Evolutionary conservation across 2,113 vertebrate species (phyloP).

Genomic region (Proterorhinus semilunaris): DNA sequence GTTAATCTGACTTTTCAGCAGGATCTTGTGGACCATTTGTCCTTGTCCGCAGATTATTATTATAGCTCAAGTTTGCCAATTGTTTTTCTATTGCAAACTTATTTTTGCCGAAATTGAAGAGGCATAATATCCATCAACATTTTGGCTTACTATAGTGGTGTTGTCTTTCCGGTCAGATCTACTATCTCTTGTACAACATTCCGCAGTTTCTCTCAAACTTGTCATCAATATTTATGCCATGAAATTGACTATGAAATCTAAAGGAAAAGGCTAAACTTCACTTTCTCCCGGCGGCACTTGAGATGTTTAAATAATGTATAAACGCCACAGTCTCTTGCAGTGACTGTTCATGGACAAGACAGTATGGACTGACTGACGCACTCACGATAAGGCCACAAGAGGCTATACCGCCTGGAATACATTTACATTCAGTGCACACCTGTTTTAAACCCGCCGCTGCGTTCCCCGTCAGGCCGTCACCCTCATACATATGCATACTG

Average conservation of each 20-base stretch:
- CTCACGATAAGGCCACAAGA: slow-evolving; percentile 27
- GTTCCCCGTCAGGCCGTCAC: slow-evolving; percentile 18
- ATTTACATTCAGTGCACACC: slow-evolving; percentile 27
- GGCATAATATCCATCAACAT: no score
- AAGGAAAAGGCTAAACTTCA: slow-evolving; percentile 3
- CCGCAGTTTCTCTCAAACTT: not conserved
- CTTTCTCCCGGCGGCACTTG: slow-evolving; percentile 21
- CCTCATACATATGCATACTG: slow-evolving; percentile 45
- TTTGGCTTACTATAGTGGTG: no score
- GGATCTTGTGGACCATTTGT: no score
- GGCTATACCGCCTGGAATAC: slow-evolving; percentile 26
- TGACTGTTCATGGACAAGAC: not conserved
- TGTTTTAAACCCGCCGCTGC: slow-evolving; percentile 16
- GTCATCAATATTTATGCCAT: not conserved
- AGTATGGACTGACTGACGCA: slow-evolving; percentile 1
- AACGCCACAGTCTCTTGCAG: slow-evolving; percentile 3
- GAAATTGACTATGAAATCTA: not conserved
- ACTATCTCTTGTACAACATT: not conserved
- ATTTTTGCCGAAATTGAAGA: no score
- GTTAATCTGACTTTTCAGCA: no score
- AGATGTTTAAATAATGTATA: slow-evolving; percentile 45
- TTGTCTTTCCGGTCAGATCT: not conserved
- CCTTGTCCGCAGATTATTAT: no score
- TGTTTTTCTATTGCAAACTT: no score
- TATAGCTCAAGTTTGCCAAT: no score